These are phyloP conservation scores for Arothron firmamentum DNA, from an alignment of 2,113 vertebrate genomes.

Conservation along the genomic window DNA sequence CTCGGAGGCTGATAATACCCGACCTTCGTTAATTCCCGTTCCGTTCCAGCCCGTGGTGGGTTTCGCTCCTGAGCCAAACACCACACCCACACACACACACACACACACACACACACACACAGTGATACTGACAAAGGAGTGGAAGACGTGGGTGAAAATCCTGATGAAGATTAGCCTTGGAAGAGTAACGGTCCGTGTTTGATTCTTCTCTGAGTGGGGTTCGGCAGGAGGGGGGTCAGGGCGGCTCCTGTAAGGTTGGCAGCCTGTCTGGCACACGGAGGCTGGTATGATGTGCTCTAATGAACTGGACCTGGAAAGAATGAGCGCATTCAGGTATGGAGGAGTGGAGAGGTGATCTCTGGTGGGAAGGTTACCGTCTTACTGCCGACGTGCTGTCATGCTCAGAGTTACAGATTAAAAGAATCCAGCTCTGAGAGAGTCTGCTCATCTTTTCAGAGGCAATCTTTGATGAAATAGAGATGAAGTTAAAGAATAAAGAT, in stretches of 20 bases:
- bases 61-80: constrained; percentile 5
- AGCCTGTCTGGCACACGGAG: constrained; percentile 6
- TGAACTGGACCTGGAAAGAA: constrained; percentile 44
- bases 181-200: constrained; percentile 20
- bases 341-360: constrained; percentile 24
- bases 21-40: constrained; percentile 49
- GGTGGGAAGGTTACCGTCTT: constrained; percentile 15
- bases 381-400: background rate
- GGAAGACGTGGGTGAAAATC: background rate
- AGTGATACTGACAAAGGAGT: constrained; percentile 22
- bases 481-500: too few relatives aligned
- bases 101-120: background rate
- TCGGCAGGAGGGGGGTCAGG: background rate
- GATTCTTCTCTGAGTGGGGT: too few relatives aligned
- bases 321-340: constrained; percentile 39
- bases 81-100: background rate
- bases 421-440: too few relatives aligned
- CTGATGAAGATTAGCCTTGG: constrained; percentile 37
- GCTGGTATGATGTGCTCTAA: constrained; percentile 45
- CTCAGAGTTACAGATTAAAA: background rate
- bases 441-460: too few relatives aligned
- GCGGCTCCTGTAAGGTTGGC: background rate
- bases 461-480: too few relatives aligned
- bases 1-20: constrained; percentile 54
- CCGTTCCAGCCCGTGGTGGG: background rate